Conservation (phyloP, 2,888 invertebrate genomes). For the Lasioglossum morio region DNA sequence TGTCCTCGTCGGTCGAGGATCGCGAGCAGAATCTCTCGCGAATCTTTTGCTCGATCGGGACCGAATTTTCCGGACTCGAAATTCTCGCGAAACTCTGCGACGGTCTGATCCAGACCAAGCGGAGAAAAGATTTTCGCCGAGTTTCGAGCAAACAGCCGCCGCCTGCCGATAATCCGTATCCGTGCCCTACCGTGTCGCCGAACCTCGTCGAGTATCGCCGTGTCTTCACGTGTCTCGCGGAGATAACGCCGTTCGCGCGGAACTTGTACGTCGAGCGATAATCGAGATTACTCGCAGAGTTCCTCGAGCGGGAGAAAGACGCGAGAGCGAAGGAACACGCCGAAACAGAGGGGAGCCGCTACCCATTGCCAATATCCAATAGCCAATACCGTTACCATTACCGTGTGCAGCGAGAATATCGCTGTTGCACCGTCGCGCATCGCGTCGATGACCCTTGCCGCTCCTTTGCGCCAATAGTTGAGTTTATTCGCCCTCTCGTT, state of each 20-base stretch:
- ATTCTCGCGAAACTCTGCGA: background rate
- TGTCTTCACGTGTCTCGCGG: background rate
- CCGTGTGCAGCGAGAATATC: constrained; percentile 50
- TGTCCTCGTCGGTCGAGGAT: background rate
- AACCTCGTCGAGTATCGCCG: background rate
- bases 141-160: constrained; percentile 26
- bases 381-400: constrained; percentile 49
- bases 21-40: background rate
- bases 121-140: constrained; percentile 4
- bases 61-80: background rate
- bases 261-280: constrained; percentile 25
- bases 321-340: background rate
- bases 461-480: background rate
- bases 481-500: background rate
- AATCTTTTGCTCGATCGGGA: background rate
- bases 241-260: constrained; percentile 10
- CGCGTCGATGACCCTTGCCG: constrained; percentile 47
- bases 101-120: no score
- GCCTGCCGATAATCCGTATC: constrained; percentile 24
- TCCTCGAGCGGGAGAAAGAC: background rate
- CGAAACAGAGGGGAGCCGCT: constrained; percentile 14
- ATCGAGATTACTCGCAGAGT: constrained; percentile 25
- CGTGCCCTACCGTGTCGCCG: background rate
- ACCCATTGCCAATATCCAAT: constrained; percentile 18
- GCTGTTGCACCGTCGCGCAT: constrained; percentile 65